Base-by-base conservation (phyloP, 1,140 invertebrate genomes). In the Akabosia matsudoensis region DNA sequence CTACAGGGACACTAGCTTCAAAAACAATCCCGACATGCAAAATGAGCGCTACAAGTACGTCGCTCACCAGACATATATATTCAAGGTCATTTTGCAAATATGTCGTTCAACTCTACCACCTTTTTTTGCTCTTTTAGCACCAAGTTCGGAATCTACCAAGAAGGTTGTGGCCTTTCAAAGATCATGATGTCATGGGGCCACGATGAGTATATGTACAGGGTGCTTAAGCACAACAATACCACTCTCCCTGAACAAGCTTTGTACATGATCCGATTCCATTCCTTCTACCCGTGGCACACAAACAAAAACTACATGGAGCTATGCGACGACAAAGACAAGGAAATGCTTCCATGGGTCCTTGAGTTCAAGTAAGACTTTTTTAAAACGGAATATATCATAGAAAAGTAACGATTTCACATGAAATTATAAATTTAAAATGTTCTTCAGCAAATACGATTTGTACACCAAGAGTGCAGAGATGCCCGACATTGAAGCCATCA, bases 151-250 rank as follows among this genome's bases (percentile, higher is more conserved):
- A 96, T 98, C 73, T 98, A 99, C 84, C 82, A 91, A 76, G 89
- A 93, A 13, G 90, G 94, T 79, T 97, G 95, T 84, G 97, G 97
- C 0, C 84, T 99, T 24, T 89, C 94, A 16, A 94, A 97, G 74
- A 84, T 98, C 7, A 83, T 90, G 18, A 93, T 99, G 91, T 97
- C 95, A 10, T 99, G 97, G 97, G 96, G 97, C 0, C 97, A 99
- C 84, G 97, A 99, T 85, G 96, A 97, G 85, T 97, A 97, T 83
- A 84, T 97, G 79, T 97, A 96, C 85, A 86, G 88, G 76, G 90
- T 96, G 10, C 87, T 98, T 3, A 87, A 89, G 64, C 93, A 97
- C 83, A 93, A 94, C 82, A 92, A 91, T 14, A 85, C 89, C 33
- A 93, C 88, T 78, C 85, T 98, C 45, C 97, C 97, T 0, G 89